Conservation (phyloP, 1,140 invertebrate species). For the Bombus terrestris region DNA sequence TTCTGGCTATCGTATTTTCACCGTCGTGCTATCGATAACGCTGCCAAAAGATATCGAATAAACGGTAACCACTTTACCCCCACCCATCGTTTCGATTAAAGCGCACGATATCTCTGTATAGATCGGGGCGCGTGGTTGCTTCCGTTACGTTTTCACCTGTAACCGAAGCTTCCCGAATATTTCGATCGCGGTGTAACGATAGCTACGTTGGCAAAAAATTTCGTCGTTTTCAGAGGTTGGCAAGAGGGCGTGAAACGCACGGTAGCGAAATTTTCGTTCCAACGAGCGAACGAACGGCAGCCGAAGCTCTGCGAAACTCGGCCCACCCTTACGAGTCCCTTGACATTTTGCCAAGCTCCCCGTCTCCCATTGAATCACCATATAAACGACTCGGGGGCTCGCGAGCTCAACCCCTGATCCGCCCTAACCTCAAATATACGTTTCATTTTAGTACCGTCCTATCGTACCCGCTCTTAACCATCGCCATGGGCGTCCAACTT, state of each 20-base stretch:
- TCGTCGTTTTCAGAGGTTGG: not conserved
- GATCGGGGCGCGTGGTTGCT: not conserved
- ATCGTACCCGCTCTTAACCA: conserved; percentile 36
- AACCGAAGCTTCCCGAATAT: not conserved
- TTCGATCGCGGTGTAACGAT: not conserved
- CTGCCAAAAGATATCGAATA: conserved; percentile 18
- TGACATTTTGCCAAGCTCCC: conserved; percentile 77
- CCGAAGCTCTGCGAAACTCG: conserved; percentile 49
- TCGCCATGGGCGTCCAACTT: conserved; percentile 63
- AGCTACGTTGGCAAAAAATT: not conserved
- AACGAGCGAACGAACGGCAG: conserved; percentile 32
- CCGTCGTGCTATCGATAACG: not conserved
- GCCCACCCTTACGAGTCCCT: conserved; percentile 74
- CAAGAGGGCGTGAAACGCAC: conserved; percentile 22
- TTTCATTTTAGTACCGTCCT: conserved; percentile 73
- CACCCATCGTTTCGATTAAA: not conserved
- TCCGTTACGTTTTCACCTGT: not conserved
- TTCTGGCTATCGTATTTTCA: conserved; percentile 20
- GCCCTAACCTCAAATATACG: conserved; percentile 76
- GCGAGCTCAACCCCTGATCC: conserved; percentile 73
- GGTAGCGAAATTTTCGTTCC: conserved; percentile 54
- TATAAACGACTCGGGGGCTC: conserved; percentile 74
- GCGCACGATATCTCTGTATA: not conserved
- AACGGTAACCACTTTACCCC: conserved; percentile 13
- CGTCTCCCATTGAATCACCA: conserved; percentile 74